Percentiles rank a stretch among this genome's conserved stretches.
Conservation (phyloP, 1,140 invertebrate genomes). For the Bombus waltoni region DNA sequence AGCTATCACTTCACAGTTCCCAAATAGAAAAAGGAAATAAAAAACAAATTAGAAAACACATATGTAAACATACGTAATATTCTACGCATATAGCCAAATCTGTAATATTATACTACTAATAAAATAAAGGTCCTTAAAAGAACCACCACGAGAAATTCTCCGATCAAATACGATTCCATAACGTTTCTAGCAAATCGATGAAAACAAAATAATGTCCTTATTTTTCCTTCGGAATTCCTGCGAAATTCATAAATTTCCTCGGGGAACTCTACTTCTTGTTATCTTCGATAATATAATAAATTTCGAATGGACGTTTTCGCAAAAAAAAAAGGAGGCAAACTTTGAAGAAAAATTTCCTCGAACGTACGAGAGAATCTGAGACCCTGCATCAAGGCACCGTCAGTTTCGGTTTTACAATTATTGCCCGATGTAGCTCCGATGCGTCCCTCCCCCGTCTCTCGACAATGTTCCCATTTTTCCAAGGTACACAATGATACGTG, state of each 20-base stretch:
- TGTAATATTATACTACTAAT: background rate
- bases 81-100: background rate
- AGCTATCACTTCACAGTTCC: background rate
- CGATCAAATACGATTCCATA: background rate
- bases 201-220: background rate
- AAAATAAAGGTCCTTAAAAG: background rate
- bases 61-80: background rate
- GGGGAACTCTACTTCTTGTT: background rate
- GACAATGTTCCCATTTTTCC: constrained; percentile 21
- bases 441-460: constrained; percentile 1
- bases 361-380: background rate
- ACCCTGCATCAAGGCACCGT: constrained; percentile 31
- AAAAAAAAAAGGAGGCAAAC: background rate
- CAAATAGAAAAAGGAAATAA: background rate
- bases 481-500: constrained; percentile 38
- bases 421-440: background rate
- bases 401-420: constrained; percentile 15
- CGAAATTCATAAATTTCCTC: too few species aligned
- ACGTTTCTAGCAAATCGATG: background rate
- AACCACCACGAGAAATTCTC: background rate
- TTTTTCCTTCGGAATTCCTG: too few species aligned
- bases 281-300: background rate
- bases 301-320: background rate
- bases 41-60: background rate
- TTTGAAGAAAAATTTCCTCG: background rate